Percentiles rank a stretch among this genome's conserved stretches.
Evolutionary conservation across 2,888 invertebrate genomes (phyloP).

Genomic region (Chrysotoxum bicinctum): DNA sequence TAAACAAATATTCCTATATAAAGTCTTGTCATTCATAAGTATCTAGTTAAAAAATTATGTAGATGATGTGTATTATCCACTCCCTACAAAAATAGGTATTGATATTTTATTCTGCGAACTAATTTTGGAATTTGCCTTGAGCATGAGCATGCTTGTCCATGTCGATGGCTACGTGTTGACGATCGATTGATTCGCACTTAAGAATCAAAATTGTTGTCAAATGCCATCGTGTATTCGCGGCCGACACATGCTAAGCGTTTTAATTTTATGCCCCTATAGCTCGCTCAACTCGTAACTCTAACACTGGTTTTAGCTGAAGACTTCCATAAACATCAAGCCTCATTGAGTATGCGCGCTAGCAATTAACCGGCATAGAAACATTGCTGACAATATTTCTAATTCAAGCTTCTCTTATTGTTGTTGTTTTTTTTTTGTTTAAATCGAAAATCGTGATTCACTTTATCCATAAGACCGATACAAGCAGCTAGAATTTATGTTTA

Average conservation of each 20-base stretch:
- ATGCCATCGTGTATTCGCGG: slow-evolving; percentile 71
- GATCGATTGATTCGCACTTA: slow-evolving; percentile 72
- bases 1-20: background rate
- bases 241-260: slow-evolving; percentile 69
- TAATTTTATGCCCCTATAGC: slow-evolving; percentile 46
- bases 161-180: slow-evolving; percentile 67
- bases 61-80: slow-evolving; percentile 41
- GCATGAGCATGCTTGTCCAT: slow-evolving; percentile 42
- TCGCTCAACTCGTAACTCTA: slow-evolving; percentile 1
- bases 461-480: slow-evolving; percentile 16
- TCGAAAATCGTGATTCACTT: slow-evolving; percentile 40
- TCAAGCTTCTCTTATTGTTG: slow-evolving; percentile 31
- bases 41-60: background rate
- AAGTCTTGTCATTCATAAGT: slow-evolving; percentile 50
- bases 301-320: background rate
- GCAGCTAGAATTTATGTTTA: slow-evolving; percentile 64
- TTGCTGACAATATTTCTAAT: slow-evolving; percentile 59
- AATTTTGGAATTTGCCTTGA: slow-evolving; percentile 68
- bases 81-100: slow-evolving; percentile 24
- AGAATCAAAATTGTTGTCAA: slow-evolving; percentile 72
- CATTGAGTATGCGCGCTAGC: slow-evolving; percentile 71
- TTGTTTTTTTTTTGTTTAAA: background rate
- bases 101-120: slow-evolving; percentile 59
- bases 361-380: slow-evolving; percentile 63
- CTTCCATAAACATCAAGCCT: slow-evolving; percentile 35